Base-by-base conservation (phyloP, 2,113 vertebrate genomes). In the Nansenia antarctica region DNA sequence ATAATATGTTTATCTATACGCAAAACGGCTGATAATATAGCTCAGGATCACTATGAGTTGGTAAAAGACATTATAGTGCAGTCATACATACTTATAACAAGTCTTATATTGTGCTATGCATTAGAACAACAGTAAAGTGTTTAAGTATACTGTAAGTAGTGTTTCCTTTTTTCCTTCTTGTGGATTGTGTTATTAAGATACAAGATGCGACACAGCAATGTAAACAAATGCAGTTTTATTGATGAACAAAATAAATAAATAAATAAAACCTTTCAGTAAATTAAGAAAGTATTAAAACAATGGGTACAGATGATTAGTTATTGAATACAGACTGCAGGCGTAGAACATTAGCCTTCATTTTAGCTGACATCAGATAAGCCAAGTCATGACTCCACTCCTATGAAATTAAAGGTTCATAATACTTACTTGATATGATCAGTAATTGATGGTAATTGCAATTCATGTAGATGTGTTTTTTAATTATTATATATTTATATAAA, bases 201-300 rank as follows among this genome's bases (percentile, higher is more conserved):
- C n/a, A 37, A 49, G 49, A 67, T 22, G 30, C 29, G 11, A 30
- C 2, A 53, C 18, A 34, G 5, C 1, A 1, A 39, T 37, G 26
- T 53, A 58, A 35, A 69, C 15, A 62, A 71, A 71, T 72, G 37
- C 54, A 66, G 26, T 64, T 77, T 78, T 62, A 76, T 76, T 69
- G n/a, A 45, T 64, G 66, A 70, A 54, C 57, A 68, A 67, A 77
- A 71, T 68, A 76, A 78, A 76, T 59, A 75, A 74, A 73, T 59
- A 69, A 69, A 64, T 78, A 80, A 72, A 73, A 71, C 65, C 39
- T 57, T 66, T 18, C n/a, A 37, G 35, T 39, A 62, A 35, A 71
- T 74, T 60, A 60, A 64, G 29, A 39, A 26, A 55, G n/a, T 45
- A 37, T 63, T 22, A 31, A 32, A 32, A 63, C 14, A 18, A 31